Percentiles rank a stretch among this genome's conserved stretches.
Evolutionary conservation across 2,797 vertebrate species (phyloP).

Genomic region (Melanotaenia parkinsoni): DNA sequence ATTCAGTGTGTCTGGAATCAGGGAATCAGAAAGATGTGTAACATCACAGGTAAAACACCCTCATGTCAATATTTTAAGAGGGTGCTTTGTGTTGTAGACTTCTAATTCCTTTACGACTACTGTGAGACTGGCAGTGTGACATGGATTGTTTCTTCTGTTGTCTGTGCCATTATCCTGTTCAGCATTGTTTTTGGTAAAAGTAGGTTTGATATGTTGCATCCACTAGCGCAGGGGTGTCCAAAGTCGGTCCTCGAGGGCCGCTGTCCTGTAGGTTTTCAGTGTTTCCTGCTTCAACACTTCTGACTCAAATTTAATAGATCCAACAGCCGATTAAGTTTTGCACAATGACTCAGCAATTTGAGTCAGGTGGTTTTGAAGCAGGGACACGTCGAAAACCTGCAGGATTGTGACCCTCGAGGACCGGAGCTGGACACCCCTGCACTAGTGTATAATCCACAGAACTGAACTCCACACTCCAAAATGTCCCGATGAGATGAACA

Average conservation of each 20-base stretch:
- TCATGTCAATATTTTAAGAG: not conserved
- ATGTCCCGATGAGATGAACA: conserved; percentile 8
- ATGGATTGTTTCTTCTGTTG: conserved; percentile 37
- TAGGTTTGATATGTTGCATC: not conserved
- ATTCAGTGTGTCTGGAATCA: conserved; percentile 1
- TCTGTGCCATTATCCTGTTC: conserved; percentile 10
- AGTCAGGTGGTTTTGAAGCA: no score
- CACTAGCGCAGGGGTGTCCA: no score
- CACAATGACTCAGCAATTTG: no score
- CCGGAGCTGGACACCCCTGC: no score
- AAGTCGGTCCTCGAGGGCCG: no score
- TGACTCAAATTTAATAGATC: no score
- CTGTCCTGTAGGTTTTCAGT: no score
- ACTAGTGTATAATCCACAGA: conserved; percentile 10
- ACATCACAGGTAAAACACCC: not conserved
- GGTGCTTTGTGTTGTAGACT: not conserved
- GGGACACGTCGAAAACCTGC: no score
- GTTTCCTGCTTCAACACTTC: no score
- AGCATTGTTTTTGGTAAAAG: conserved; percentile 6
- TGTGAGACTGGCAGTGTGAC: conserved; percentile 68
- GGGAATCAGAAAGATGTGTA: conserved; percentile 8
- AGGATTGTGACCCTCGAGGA: no score
- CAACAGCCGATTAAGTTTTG: no score
- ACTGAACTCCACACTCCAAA: conserved; percentile 20
- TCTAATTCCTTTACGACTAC: conserved; percentile 29